These are phyloP conservation scores for Diadromus collaris DNA, from an alignment of 2,888 invertebrate species.

Conservation along the genomic window DNA sequence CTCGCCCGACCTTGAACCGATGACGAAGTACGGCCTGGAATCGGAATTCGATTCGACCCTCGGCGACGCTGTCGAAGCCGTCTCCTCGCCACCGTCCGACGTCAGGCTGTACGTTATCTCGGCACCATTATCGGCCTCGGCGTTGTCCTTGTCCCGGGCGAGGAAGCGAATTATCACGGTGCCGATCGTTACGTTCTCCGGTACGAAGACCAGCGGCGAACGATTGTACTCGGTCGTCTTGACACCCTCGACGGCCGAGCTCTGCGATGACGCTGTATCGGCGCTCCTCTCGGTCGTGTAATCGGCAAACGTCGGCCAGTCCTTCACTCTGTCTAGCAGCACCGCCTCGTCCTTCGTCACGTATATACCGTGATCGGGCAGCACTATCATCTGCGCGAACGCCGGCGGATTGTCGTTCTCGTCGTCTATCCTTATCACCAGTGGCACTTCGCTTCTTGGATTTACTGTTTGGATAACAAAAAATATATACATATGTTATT, in stretches of 20 bases:
- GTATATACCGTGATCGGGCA: constrained; percentile 85
- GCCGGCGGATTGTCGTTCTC: constrained; percentile 91
- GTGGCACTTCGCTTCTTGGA: constrained; percentile 86
- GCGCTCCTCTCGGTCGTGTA: constrained; percentile 7
- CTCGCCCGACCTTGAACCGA: constrained; percentile 89
- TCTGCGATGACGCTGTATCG: constrained; percentile 46
- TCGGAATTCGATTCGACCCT: constrained; percentile 73
- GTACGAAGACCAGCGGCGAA: constrained; percentile 85
- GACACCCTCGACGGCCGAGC: constrained; percentile 47
- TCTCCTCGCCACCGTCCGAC: constrained; percentile 73
- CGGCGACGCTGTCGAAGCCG: not conserved
- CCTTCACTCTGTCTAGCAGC: constrained; percentile 77
- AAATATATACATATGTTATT: constrained; percentile 4
- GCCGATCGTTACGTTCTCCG: constrained; percentile 88
- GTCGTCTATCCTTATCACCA: constrained; percentile 88
- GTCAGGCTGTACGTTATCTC: constrained; percentile 87
- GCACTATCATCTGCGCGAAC: constrained; percentile 87
- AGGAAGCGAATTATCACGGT: constrained; percentile 86
- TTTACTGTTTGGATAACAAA: constrained; percentile 82
- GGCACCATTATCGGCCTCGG: constrained; percentile 85
- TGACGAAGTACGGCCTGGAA: constrained; percentile 86
- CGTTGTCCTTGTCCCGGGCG: constrained; percentile 87
- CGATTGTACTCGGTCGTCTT: constrained; percentile 64
- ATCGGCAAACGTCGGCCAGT: not conserved
- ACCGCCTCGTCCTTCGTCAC: constrained; percentile 82